Conservation (phyloP, 2,797 vertebrate species). For the Champsocephalus gunnari region DNA sequence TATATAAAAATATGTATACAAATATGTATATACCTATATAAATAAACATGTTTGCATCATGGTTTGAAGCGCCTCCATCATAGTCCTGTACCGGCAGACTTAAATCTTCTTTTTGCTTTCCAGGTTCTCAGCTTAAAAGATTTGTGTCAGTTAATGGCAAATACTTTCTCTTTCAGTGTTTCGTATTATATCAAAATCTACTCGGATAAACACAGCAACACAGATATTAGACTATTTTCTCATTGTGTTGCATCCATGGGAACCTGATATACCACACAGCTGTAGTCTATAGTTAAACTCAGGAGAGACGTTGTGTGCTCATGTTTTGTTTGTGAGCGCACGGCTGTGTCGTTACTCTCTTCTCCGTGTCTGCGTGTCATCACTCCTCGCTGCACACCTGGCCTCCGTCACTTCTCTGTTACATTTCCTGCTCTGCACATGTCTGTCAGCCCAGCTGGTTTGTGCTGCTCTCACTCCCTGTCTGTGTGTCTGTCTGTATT, state of each 20-base stretch:
- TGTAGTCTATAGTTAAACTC: constrained; percentile 10
- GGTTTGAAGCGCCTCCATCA: background rate
- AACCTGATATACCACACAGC: constrained; percentile 27
- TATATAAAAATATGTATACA: background rate
- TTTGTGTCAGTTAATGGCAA: background rate
- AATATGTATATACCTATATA: constrained; percentile 2
- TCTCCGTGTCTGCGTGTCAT: constrained; percentile 7
- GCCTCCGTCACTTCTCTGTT: constrained; percentile 38
- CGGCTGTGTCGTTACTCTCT: constrained; percentile 7
- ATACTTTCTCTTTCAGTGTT: constrained; percentile 1
- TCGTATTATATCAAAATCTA: background rate
- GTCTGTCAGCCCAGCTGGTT: constrained; percentile 39
- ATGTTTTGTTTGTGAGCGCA: constrained; percentile 25
- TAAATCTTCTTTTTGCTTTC: background rate
- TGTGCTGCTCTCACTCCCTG: constrained; percentile 13
- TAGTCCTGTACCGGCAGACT: background rate
- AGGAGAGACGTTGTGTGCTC: constrained; percentile 19
- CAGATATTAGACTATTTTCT: constrained; percentile 7
- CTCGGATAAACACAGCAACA: constrained; percentile 8
- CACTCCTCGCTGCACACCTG: constrained; percentile 50
- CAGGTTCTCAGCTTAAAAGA: background rate
- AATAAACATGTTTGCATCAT: background rate
- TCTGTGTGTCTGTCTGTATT: constrained; percentile 12
- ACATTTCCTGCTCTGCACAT: constrained; percentile 10
- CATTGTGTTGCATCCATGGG: constrained; percentile 16